Base-by-base conservation (phyloP, 2,888 invertebrate species). In the Trachelus iudaicus region DNA sequence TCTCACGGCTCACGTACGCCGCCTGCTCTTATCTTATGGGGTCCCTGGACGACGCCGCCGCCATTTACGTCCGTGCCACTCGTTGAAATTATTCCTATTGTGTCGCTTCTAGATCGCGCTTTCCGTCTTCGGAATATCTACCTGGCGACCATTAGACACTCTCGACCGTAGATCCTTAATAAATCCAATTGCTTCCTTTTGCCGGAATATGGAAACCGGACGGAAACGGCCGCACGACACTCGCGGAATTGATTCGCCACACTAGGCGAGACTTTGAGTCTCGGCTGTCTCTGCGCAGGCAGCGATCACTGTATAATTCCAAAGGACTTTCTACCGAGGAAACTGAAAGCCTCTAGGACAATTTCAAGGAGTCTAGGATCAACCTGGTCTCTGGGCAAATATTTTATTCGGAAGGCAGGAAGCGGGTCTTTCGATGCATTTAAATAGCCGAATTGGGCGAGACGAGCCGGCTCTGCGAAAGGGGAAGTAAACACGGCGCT, bases 11-110 rank as follows among this genome's bases (percentile, higher is more conserved):
- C 35, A 69, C 69, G 40, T 74, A 76, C 34, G 75, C 15, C 35
- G 75, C 35, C 76, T 30, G 68, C 75, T 69, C 77, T 85, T 85
- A 84, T 83, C 83, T 83, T 82, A 83, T 83, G 83, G 79, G 81
- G 81, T 83, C 82, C 79, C 74, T 12, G 15, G 30, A 33, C 71
- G 71, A 33, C 71, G 71, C 30, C 76, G 12, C 34, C 73, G 13
- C 76, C 33, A 56, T 75, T 40, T 33, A 34, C 56, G 69, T 73
- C n/a, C 37, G 73, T 30, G 11, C 71, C 68, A n/a, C n/a, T 73
- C 34, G 15, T 35, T 78, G 31, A 77, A 81, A 80, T 73, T 76
- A 80, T 73, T 76, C 76, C 78, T 79, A 81, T 81, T 81, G 80
- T 80, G 31, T 74, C 71, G 76, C 71, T 74, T 68, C n/a, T 69